A percentile compares a stretch with the other conserved stretches of the same genome.
These are phyloP conservation scores for Drosophila bunnanda DNA, from an alignment of 2,888 invertebrate species.

Conservation along the genomic window DNA sequence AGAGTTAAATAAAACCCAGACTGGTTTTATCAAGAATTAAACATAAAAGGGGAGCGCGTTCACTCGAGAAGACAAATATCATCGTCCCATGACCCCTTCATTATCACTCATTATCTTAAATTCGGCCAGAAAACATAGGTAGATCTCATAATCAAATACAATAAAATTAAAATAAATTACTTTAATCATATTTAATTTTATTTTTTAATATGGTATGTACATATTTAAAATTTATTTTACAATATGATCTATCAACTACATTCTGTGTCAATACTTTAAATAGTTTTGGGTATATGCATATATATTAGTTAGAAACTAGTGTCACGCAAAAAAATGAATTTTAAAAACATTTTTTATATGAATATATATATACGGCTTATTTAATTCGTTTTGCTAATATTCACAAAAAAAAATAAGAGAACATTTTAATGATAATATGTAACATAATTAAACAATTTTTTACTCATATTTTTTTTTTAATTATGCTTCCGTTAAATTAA, in stretches of 20 bases:
- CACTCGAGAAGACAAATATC: too few species aligned
- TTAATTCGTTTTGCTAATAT: neutral
- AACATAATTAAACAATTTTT: neutral
- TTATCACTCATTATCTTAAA: too few species aligned
- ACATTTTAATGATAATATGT: neutral
- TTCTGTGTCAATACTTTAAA: slow-evolving; percentile 31
- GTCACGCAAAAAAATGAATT: neutral
- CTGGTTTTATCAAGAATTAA: too few species aligned
- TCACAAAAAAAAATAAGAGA: neutral
- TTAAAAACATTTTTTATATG: neutral
- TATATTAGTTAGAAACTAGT: slow-evolving; percentile 17
- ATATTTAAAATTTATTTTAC: slow-evolving; percentile 43
- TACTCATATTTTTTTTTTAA: neutral
- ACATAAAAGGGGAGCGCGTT: too few species aligned
- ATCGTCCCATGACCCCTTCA: too few species aligned
- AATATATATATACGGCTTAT: neutral
- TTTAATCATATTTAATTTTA: slow-evolving; percentile 26
- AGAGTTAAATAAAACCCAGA: too few species aligned
- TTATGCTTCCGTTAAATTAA: neutral
- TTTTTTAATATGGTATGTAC: slow-evolving; percentile 51
- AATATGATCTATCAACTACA: slow-evolving; percentile 56
- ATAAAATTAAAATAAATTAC: too few species aligned
- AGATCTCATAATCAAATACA: too few species aligned
- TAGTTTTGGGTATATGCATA: slow-evolving; percentile 30
- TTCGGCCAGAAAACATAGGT: too few species aligned